phyloP scores from a whole-genome alignment of 2,888 invertebrate genomes.

The Temnothorax ravouxi region DNA sequence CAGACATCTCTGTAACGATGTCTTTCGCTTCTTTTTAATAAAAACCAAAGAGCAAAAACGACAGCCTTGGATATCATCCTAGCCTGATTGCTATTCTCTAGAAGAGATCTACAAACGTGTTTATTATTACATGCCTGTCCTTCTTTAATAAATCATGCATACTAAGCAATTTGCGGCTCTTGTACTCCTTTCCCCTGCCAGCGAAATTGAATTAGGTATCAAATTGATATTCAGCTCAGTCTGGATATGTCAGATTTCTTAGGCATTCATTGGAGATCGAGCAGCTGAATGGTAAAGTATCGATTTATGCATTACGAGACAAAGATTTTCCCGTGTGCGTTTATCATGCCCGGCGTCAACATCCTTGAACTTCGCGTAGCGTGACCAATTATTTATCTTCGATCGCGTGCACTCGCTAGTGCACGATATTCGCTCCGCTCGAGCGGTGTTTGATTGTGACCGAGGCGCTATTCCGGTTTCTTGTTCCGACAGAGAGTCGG shows the following conservation, averaged over 20 bases:
- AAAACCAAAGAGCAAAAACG: constrained; percentile 83
- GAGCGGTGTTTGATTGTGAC: not conserved
- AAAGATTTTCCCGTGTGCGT: constrained; percentile 35
- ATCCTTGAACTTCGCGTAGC: constrained; percentile 50
- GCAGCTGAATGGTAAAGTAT: not conserved
- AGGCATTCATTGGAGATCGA: not conserved
- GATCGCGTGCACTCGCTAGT: not conserved
- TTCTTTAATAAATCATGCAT: constrained; percentile 19
- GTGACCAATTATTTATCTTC: constrained; percentile 14
- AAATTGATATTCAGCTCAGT: not conserved
- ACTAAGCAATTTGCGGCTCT: constrained; percentile 11
- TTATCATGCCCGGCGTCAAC: not conserved
- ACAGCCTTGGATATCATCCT: constrained; percentile 54
- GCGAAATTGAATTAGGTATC: constrained; percentile 10
- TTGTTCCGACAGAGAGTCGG: constrained; percentile 47
- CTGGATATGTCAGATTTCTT: not conserved
- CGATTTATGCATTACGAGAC: constrained; percentile 47
- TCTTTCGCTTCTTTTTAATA: constrained; percentile 82
- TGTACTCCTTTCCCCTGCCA: constrained; percentile 17
- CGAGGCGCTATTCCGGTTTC: constrained; percentile 8
- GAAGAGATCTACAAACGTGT: not conserved
- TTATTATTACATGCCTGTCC: not conserved
- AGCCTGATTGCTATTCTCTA: constrained; percentile 1
- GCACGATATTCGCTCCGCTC: not conserved
- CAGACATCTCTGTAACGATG: constrained; percentile 68